phyloP scores from a whole-genome alignment of 2,113 vertebrate genomes.

The Coracopsis vasa region DNA sequence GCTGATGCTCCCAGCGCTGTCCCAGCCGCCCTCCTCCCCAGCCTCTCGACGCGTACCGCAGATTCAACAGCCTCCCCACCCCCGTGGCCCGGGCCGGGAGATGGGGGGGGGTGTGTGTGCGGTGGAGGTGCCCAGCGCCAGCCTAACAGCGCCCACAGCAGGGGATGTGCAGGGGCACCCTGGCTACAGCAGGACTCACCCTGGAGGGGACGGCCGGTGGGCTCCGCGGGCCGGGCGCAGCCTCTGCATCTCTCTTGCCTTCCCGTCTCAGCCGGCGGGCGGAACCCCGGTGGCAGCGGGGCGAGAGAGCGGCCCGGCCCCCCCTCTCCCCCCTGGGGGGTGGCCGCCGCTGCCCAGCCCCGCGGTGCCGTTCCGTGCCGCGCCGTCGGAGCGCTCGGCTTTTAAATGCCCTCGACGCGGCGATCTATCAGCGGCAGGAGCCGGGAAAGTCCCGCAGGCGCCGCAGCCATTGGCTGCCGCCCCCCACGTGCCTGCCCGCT shows the following conservation, averaged over 20 bases:
- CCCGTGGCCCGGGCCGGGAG: too few species aligned
- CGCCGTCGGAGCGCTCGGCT: slow-evolving; percentile 86
- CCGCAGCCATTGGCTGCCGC: slow-evolving; percentile 85
- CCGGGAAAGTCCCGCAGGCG: slow-evolving; percentile 81
- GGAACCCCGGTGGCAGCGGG: not conserved
- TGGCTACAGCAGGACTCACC: slow-evolving; percentile 6
- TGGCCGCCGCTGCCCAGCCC: not conserved
- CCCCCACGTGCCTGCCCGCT: slow-evolving; percentile 68
- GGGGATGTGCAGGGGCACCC: not conserved
- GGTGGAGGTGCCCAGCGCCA: not conserved
- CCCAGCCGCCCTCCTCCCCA: not conserved
- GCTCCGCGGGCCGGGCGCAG: not conserved
- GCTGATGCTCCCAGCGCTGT: not conserved
- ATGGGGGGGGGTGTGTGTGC: too few species aligned
- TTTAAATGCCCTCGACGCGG: slow-evolving; percentile 93
- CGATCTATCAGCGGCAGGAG: slow-evolving; percentile 86
- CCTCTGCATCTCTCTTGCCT: not conserved
- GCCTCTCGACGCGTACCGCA: not conserved
- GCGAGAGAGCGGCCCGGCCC: not conserved
- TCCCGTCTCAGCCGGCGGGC: not conserved
- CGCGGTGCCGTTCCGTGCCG: slow-evolving; percentile 83
- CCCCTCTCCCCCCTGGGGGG: not conserved
- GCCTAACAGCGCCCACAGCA: not conserved
- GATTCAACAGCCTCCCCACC: not conserved
- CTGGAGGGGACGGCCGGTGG: not conserved